A percentile compares a stretch with the other conserved stretches of the same genome.
Evolutionary conservation across 1,140 invertebrate genomes (phyloP).

Genomic region (Philaenus spumarius): DNA sequence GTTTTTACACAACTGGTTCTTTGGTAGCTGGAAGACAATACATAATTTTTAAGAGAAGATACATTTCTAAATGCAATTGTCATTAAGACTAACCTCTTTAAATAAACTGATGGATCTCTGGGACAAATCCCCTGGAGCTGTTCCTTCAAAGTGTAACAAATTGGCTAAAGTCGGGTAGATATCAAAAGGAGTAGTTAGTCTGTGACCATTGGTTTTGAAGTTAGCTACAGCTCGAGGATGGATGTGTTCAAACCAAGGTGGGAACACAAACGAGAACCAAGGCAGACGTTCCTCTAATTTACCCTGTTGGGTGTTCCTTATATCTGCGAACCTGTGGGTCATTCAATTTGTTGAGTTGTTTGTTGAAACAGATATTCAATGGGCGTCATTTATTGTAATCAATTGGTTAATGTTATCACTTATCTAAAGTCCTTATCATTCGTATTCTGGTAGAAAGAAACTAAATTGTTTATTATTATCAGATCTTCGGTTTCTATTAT

Average conservation of each 20-base stretch:
- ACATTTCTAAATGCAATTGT: too few species aligned
- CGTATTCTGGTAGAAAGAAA: too few species aligned
- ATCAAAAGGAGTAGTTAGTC: conserved; percentile 75
- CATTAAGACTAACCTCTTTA: conserved; percentile 48
- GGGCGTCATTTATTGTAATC: too few species aligned
- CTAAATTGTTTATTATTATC: too few species aligned
- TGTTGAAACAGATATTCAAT: too few species aligned
- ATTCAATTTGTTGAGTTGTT: too few species aligned
- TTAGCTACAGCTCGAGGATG: conserved; percentile 52
- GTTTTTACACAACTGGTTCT: too few species aligned
- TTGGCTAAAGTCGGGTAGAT: conserved; percentile 63
- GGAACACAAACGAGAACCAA: conserved; percentile 73
- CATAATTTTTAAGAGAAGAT: too few species aligned
- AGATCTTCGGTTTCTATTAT: too few species aligned
- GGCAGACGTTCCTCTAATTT: conserved; percentile 85
- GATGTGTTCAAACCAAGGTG: conserved; percentile 50
- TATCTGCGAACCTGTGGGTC: conserved; percentile 68
- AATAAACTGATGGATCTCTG: conserved; percentile 63
- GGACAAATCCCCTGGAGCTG: conserved; percentile 43
- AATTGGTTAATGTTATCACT: too few species aligned
- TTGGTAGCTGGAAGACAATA: too few species aligned
- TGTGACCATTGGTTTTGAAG: conserved; percentile 57
- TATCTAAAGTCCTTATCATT: too few species aligned
- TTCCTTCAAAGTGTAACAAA: conserved; percentile 47
- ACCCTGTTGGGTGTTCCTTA: conserved; percentile 78